Conservation (phyloP, 2,888 invertebrate species). For the Elmis aenea region DNA sequence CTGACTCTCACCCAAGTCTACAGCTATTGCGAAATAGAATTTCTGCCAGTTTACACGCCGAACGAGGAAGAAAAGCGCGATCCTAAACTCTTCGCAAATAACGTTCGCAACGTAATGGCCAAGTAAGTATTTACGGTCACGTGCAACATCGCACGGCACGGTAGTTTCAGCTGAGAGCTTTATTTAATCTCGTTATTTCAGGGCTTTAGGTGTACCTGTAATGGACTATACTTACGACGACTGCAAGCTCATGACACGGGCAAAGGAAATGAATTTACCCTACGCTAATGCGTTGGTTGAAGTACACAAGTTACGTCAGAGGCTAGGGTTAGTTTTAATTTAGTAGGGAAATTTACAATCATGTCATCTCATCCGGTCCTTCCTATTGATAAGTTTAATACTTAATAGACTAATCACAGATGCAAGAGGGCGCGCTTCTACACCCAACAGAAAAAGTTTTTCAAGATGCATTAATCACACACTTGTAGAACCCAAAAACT, state of each 20-base stretch:
- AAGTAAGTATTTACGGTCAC: conserved; percentile 65
- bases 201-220: conserved; percentile 78
- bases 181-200: conserved; percentile 38
- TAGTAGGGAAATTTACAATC: too few species aligned
- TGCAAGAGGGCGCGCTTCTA: too few species aligned
- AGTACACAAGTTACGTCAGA: conserved; percentile 69
- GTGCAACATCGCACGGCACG: too few species aligned
- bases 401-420: too few species aligned
- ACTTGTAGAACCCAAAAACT: too few species aligned
- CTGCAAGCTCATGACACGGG: conserved; percentile 76
- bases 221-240: conserved; percentile 92
- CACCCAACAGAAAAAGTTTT: too few species aligned
- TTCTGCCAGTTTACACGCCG: conserved; percentile 86
- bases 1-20: conserved; percentile 82
- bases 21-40: conserved; percentile 85
- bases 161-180: conserved; percentile 2
- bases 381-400: too few species aligned
- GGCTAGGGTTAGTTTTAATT: conserved; percentile 60
- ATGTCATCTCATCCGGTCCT: too few species aligned
- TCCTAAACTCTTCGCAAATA: conserved; percentile 83
- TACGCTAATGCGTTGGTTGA: conserved; percentile 70
- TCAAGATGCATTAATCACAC: too few species aligned
- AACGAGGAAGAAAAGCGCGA: conserved; percentile 79
- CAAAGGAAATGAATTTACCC: conserved; percentile 78
- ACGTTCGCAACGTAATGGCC: conserved; percentile 88